These are phyloP conservation scores for Poecilia velifera DNA, from an alignment of 2,797 vertebrate genomes.

Conservation along the genomic window DNA sequence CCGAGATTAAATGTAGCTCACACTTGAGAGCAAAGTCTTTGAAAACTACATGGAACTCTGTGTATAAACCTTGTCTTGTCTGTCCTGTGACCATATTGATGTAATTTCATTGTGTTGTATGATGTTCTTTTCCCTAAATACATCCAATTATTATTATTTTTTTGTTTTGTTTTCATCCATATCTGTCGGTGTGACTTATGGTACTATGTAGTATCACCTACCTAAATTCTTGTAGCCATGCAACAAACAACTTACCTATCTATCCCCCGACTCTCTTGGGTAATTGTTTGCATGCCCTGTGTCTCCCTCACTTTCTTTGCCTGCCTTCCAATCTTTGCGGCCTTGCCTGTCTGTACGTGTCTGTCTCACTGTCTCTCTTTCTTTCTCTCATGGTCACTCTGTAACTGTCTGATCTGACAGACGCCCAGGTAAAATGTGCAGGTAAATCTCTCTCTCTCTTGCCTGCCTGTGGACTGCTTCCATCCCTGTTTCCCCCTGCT, in stretches of 20 bases:
- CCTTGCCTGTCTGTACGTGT: slow-evolving; percentile 84
- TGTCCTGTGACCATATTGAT: slow-evolving; percentile 36
- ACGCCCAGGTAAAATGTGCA: slow-evolving; percentile 87
- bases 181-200: slow-evolving; percentile 36
- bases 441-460: slow-evolving; percentile 86
- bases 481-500: slow-evolving; percentile 77
- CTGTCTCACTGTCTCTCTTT: slow-evolving; percentile 89
- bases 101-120: slow-evolving; percentile 26
- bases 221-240: slow-evolving; percentile 40
- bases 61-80: slow-evolving; percentile 16
- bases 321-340: slow-evolving; percentile 83
- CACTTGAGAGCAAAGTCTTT: background rate
- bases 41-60: slow-evolving; percentile 1
- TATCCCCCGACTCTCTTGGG: slow-evolving; percentile 55
- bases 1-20: background rate
- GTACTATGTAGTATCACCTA: slow-evolving; percentile 33
- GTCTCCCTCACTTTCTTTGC: slow-evolving; percentile 80
- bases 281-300: slow-evolving; percentile 78
- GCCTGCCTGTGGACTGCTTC: slow-evolving; percentile 87
- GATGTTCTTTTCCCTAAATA: background rate
- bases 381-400: slow-evolving; percentile 86
- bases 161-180: slow-evolving; percentile 20
- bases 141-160: slow-evolving; percentile 21
- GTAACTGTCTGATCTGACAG: slow-evolving; percentile 87
- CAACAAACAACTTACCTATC: slow-evolving; percentile 49